Conservation (phyloP, 2,797 vertebrate genomes). For the Lagodon rhomboides region DNA sequence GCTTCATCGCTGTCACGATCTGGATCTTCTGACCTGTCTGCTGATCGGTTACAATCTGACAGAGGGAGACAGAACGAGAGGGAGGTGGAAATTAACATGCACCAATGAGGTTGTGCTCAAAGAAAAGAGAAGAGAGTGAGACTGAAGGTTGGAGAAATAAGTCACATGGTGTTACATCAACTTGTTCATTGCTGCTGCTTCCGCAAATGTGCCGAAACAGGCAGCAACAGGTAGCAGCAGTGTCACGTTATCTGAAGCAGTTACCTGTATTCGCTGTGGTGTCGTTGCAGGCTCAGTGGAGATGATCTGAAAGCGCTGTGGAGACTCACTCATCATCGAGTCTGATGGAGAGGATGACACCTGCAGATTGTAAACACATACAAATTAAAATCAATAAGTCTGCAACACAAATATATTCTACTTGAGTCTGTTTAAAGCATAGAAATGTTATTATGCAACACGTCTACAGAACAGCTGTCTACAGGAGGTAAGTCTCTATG, state of each 20-base stretch:
- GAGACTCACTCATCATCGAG: slow-evolving; percentile 95
- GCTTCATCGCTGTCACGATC: slow-evolving; percentile 95
- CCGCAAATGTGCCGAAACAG: background rate
- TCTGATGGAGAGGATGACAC: slow-evolving; percentile 87
- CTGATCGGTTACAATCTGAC: slow-evolving; percentile 97
- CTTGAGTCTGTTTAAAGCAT: background rate
- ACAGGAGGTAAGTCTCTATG: slow-evolving; percentile 71
- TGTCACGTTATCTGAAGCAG: slow-evolving; percentile 8
- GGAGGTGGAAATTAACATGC: slow-evolving; percentile 10
- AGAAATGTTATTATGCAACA: background rate
- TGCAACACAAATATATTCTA: slow-evolving; percentile 1
- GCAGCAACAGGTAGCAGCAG: slow-evolving; percentile 28
- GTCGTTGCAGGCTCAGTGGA: slow-evolving; percentile 91
- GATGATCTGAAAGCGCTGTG: slow-evolving; percentile 95
- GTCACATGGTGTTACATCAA: slow-evolving; percentile 25
- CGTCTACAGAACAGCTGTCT: slow-evolving; percentile 48
- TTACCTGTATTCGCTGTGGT: slow-evolving; percentile 95
- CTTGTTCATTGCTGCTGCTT: background rate
- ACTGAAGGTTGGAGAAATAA: background rate
- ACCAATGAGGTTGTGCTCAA: background rate
- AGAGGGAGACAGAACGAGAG: slow-evolving; percentile 28
- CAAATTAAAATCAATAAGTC: slow-evolving; percentile 3
- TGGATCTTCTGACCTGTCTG: slow-evolving; percentile 98
- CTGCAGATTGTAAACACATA: slow-evolving; percentile 68
- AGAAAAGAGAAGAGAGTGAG: background rate